Evolutionary conservation across 2,888 invertebrate genomes (phyloP).

Genomic region (Allolobophora icterica): DNA sequence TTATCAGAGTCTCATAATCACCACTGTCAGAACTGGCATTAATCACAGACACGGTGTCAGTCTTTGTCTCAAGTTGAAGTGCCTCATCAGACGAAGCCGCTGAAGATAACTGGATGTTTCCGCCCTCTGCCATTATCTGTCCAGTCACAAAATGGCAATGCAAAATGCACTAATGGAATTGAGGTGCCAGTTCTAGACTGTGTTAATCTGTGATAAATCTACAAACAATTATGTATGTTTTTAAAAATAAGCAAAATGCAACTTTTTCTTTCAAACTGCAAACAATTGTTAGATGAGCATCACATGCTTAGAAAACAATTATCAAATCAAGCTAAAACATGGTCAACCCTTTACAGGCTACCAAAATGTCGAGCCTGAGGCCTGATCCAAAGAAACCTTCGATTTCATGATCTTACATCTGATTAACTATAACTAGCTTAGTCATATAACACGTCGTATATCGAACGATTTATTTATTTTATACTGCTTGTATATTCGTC

Average conservation of each 20-base stretch:
- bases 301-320: neutral
- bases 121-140: slow-evolving; percentile 14
- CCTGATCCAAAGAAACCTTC: neutral
- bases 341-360: neutral
- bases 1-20: slow-evolving; percentile 36
- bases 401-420: neutral
- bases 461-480: neutral
- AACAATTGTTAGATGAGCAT: neutral
- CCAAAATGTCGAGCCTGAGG: neutral
- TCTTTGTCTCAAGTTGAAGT: slow-evolving; percentile 21
- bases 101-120: neutral
- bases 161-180: neutral
- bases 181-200: neutral
- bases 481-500: neutral
- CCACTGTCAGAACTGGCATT: slow-evolving; percentile 34
- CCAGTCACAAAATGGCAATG: neutral
- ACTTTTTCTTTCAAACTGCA: neutral
- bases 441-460: neutral
- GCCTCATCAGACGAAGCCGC: slow-evolving; percentile 21
- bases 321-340: neutral
- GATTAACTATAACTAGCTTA: neutral
- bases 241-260: neutral
- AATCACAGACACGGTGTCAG: neutral
- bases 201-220: neutral
- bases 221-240: neutral